Evolutionary conservation across 92 coral and sea anemone genomes (phyloP).

Genomic region (Heteractis magnifica): DNA sequence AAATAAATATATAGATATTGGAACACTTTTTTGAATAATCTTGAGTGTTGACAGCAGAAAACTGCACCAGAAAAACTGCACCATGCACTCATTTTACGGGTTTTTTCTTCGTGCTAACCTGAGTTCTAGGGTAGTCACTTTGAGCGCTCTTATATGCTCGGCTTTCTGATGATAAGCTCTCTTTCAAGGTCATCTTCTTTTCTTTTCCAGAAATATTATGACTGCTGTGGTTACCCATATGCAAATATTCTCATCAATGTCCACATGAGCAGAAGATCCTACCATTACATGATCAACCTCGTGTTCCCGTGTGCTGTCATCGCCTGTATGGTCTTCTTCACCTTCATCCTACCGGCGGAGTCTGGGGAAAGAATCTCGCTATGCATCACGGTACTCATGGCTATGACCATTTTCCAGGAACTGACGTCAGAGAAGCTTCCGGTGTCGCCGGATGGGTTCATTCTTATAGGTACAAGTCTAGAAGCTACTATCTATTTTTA

Average conservation of each 20-base stretch:
- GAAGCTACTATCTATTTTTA: not conserved
- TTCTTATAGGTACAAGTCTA: conserved; percentile 60
- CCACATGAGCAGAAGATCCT: conserved; percentile 56
- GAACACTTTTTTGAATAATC: no score
- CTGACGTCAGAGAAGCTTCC: conserved; percentile 80
- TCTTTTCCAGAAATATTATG: conserved; percentile 33
- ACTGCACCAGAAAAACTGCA: no score
- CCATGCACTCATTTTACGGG: no score
- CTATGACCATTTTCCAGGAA: conserved; percentile 89
- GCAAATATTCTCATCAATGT: conserved; percentile 47
- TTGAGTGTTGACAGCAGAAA: no score
- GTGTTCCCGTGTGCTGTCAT: conserved; percentile 82
- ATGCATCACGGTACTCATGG: conserved; percentile 85
- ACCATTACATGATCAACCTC: conserved; percentile 68
- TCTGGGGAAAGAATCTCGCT: conserved; percentile 87
- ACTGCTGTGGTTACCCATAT: conserved; percentile 65
- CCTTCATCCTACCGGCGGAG: conserved; percentile 81
- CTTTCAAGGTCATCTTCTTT: not conserved
- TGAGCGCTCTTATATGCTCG: no score
- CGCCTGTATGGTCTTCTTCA: conserved; percentile 73
- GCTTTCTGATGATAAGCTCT: no score
- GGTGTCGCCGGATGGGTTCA: conserved; percentile 69
- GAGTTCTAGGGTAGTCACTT: no score
- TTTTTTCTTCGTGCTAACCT: no score
- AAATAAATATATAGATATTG: no score